phyloP scores from a whole-genome alignment of 2,888 invertebrate species.

The Coenonympha arcania region DNA sequence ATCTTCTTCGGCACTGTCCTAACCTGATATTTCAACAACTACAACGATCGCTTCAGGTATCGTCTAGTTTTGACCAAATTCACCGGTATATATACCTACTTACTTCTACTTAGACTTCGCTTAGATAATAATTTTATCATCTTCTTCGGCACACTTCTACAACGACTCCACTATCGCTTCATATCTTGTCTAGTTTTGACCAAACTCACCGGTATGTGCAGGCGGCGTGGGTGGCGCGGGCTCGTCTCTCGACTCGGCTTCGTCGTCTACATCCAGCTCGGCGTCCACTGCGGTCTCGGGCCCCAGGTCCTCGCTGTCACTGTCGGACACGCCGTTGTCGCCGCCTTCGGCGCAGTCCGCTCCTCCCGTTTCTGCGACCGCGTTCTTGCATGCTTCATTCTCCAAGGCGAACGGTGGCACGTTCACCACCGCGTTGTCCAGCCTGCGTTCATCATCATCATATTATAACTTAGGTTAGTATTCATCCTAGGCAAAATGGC shows the following conservation, averaged over 20 bases:
- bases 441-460: constrained; percentile 38
- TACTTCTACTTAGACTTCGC: no score
- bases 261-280: constrained; percentile 57
- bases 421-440: constrained; percentile 69
- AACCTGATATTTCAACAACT: constrained; percentile 8
- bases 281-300: constrained; percentile 85
- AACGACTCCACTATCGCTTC: no score
- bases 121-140: no score
- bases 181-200: neutral
- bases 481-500: no score
- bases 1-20: no score
- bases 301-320: constrained; percentile 80
- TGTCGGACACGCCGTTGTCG: constrained; percentile 64
- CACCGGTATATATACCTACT: no score
- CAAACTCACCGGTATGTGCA: constrained; percentile 38
- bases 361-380: constrained; percentile 44
- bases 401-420: constrained; percentile 64
- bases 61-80: neutral
- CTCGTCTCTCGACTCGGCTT: constrained; percentile 54
- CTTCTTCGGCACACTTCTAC: no score
- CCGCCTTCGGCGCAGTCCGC: constrained; percentile 45
- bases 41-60: no score
- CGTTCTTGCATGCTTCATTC: constrained; percentile 47
- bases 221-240: constrained; percentile 74
- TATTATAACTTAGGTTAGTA: neutral